These are phyloP conservation scores for Rhinophrynus dorsalis DNA, from an alignment of 2,797 vertebrate species.

Conservation along the genomic window DNA sequence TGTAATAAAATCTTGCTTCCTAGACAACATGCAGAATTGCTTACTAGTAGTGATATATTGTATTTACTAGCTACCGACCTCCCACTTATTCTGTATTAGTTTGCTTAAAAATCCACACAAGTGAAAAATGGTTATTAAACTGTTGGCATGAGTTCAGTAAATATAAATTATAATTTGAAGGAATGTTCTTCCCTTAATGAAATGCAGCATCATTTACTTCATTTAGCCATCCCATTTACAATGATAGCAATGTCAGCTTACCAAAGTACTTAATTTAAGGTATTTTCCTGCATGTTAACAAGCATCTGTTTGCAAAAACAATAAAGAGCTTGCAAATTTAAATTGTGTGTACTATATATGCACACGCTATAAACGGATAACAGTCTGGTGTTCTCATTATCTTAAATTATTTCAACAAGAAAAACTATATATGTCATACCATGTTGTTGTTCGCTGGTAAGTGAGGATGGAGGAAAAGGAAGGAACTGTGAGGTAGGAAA, in stretches of 20 bases:
- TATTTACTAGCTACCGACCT: background rate
- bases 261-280: slow-evolving; percentile 18
- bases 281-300: slow-evolving; percentile 28
- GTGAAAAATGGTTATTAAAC: slow-evolving; percentile 33
- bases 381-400: no score
- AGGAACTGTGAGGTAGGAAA: no score
- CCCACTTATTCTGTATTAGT: slow-evolving; percentile 22
- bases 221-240: slow-evolving; percentile 30
- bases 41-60: slow-evolving; percentile 17
- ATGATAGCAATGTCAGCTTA: slow-evolving; percentile 38
- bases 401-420: no score
- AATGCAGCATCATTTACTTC: slow-evolving; percentile 34
- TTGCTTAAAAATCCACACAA: slow-evolving; percentile 27
- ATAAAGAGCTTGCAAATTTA: background rate
- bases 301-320: slow-evolving; percentile 25
- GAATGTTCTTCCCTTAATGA: slow-evolving; percentile 37
- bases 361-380: no score
- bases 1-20: slow-evolving; percentile 30
- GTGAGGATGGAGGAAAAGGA: no score
- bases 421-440: no score
- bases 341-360: background rate
- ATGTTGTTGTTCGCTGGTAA: no score
- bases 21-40: background rate
- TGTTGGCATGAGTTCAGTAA: slow-evolving; percentile 16
- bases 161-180: slow-evolving; percentile 40